These are phyloP conservation scores for Echinometra lucunter DNA, from an alignment of 53 echinoderm and acorn worm genomes.

Conservation along the genomic window DNA sequence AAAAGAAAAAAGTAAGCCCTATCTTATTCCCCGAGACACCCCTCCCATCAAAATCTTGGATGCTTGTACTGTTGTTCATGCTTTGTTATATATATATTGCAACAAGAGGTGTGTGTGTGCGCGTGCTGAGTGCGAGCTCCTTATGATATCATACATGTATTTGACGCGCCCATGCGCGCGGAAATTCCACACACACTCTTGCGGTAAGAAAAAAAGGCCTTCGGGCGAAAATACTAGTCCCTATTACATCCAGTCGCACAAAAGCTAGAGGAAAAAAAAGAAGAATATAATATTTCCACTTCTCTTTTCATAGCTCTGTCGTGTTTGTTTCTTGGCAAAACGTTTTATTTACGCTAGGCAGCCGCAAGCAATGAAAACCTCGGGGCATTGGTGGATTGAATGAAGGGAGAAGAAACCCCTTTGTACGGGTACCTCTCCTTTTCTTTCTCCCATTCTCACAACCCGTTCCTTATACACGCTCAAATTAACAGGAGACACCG, in stretches of 20 bases:
- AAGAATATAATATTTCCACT: slow-evolving; percentile 41
- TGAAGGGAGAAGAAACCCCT: background rate
- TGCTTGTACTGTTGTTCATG: background rate
- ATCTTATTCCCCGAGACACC: background rate
- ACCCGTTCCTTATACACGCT: slow-evolving; percentile 32
- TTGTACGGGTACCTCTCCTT: background rate
- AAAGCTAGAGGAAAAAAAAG: slow-evolving; percentile 36
- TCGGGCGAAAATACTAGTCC: slow-evolving; percentile 21
- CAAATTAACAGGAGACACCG: slow-evolving; percentile 49
- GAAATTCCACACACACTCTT: slow-evolving; percentile 29
- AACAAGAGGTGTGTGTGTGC: background rate
- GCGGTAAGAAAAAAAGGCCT: background rate
- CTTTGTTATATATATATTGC: background rate
- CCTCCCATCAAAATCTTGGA: background rate
- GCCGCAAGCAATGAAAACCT: slow-evolving; percentile 40
- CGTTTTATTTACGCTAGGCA: slow-evolving; percentile 66
- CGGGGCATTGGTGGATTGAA: background rate
- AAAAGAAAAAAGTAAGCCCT: background rate
- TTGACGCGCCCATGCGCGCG: slow-evolving; percentile 48
- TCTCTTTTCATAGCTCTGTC: slow-evolving; percentile 22
- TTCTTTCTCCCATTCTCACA: background rate
- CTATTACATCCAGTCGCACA: slow-evolving; percentile 44
- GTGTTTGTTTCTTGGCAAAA: slow-evolving; percentile 68
- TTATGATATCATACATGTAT: background rate
- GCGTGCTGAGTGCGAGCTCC: slow-evolving; percentile 35